Base-by-base conservation (phyloP, 1,140 invertebrate genomes). In the Acromyrmex heyeri region DNA sequence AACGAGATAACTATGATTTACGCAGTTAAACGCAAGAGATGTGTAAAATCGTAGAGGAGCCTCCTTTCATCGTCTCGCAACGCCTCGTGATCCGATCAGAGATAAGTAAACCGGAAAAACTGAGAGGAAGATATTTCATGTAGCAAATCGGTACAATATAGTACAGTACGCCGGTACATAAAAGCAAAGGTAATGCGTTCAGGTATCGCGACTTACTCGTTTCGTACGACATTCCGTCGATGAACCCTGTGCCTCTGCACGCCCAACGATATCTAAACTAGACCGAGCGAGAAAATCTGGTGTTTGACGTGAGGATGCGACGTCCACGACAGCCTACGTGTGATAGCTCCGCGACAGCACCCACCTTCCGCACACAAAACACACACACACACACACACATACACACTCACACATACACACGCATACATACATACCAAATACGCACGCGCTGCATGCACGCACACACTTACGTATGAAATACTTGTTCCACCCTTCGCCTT, bases 401-500 rank as follows among this genome's bases (percentile, higher is more conserved):
- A n/a, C 27, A 3, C 27, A 30, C 2, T 0, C 27, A 30, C 27
- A 30, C 3, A 30, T 4, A 30, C 2, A 30, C 27, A 30, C 27
- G 27, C 27, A 30, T 3, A 34, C 34, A 34, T 34, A 7, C 6
- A 34, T 34, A 34, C 6, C 0, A 48, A 48, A 48, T 12, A 48
- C 48, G 48, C 16, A 14, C 59, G 24, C 30, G 8, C 38, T 44
- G 38, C 38, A 21, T 18, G 12, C n/a, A 24, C 21, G 0, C n/a
- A 24, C 38, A 21, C 38, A 21, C 50, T 61, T 55, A 21, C 30
- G 30, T n/a, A 8, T 34, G 27, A 57, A 82, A 91, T 88, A 87
- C 87, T 88, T 90, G 92, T 93, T 91, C 92, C 93, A 92, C 92
- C 93, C 93, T 93, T 94, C 86, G 86, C 93, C 93, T 93, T 94